Base-by-base conservation (phyloP, 2,888 invertebrate genomes). In the Brenthis ino region DNA sequence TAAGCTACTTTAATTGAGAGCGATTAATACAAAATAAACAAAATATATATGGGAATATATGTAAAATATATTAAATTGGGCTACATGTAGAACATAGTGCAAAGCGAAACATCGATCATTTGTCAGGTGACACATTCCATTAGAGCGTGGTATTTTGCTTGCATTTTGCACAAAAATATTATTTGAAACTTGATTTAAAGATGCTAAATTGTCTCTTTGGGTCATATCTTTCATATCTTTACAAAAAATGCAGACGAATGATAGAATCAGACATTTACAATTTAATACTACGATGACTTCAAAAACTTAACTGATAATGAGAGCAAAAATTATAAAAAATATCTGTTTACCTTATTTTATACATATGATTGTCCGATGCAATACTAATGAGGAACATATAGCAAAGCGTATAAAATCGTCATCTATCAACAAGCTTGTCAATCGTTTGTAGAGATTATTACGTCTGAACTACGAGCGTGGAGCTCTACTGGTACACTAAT, bases 401-500 rank as follows among this genome's bases (percentile, higher is more conserved):
- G 48, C 8, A 16, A 6, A 43, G 51, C 53, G 53, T 33, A 53
- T 63, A 63, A 63, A 63, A 63, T 51, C 20, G 63, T 11, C 47
- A 55, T 57, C 63, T 57, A 54, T 64, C 63, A 67, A 57, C 54
- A 67, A 54, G 51, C 56, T 54, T 65, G 70, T 54, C 68, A 65
- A 65, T 63, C 64, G 67, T 53, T 64, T 61, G 70, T 66, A 55
- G 55, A 53, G 63, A 65, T 71, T 68, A 68, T 57, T 65, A 56
- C 65, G 65, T 68, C 54, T 54, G 57, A 67, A 73, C 72, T 70
- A 69, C 65, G 68, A 57, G 72, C 56, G 65, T 57, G 65, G 57
- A 67, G 67, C 67, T 67, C 70, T 63, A 65, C 68, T 65, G 68
- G 66, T 64, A 70, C 72, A 71, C 81, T 87, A 87, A 87, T 87